These are phyloP conservation scores for Regulus satrapa DNA, from an alignment of 2,113 vertebrate species.

Conservation along the genomic window DNA sequence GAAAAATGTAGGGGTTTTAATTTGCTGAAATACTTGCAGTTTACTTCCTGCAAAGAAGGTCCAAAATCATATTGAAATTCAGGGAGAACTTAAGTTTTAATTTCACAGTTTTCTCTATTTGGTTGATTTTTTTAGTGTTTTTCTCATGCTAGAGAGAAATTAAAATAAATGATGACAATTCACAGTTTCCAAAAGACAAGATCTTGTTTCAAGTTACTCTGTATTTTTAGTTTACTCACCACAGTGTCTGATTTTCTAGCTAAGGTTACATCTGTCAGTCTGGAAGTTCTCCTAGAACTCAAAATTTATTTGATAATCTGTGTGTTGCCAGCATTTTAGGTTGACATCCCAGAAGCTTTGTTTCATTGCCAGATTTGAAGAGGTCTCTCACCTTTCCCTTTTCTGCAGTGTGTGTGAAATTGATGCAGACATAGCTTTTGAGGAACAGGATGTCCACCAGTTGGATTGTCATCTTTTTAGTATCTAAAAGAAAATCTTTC, in stretches of 20 bases:
- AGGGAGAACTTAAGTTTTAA: not conserved
- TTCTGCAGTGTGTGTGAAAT: not conserved
- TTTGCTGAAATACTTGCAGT: not conserved
- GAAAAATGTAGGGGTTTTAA: not conserved
- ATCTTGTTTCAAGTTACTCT: not conserved
- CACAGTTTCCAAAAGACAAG: not conserved
- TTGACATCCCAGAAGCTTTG: not conserved
- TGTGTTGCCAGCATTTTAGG: not conserved
- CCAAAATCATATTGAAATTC: not conserved
- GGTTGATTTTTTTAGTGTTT: not conserved
- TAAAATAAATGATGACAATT: not conserved
- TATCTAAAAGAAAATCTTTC: not conserved
- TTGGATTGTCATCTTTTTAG: not conserved
- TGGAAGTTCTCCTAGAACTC: slow-evolving; percentile 13
- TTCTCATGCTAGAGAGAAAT: not conserved
- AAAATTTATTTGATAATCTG: not conserved
- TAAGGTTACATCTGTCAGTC: not conserved
- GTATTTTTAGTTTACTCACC: not conserved
- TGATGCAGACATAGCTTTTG: not conserved
- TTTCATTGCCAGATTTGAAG: not conserved
- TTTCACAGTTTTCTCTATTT: not conserved
- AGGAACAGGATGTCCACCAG: not conserved
- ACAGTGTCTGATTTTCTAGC: not conserved
- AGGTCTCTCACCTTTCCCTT: not conserved
- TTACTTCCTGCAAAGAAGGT: not conserved